Evolutionary conservation across 2,113 vertebrate species (phyloP), one percentile per base, ranked within the genome.

Genomic region (Onychorhynchus coronatus): DNA sequence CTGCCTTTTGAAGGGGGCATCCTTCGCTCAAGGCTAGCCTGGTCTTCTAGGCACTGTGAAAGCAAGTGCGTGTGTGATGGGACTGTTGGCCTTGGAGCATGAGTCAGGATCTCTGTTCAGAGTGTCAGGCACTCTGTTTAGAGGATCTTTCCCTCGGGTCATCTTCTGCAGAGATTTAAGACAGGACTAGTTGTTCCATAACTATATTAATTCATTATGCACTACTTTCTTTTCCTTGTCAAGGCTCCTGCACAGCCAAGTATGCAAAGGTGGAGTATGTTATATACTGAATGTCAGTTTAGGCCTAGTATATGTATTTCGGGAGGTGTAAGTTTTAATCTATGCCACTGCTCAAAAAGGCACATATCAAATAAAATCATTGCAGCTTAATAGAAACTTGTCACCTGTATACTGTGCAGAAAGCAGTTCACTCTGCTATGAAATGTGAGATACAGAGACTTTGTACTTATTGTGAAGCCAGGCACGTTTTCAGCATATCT

Each of bases 341-440:
- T 70, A 4, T 9, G 22, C 33, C 59, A 42, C 6, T 42, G 62
- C 85, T 89, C 58, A 88, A 39, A 88, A 94, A 73, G 47, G 49
- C 35, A 70, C 16, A 25, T 23, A 49, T 89, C 71, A 88, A 85
- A 65, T 85, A 65, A 80, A 95, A 79, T 76, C 86, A 92, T 56
- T 93, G 66, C 75, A 56, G 23, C 62, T 61, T 95, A 88, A 85
- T 92, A 83, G 85, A 95, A 93, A 47, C 53, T 90, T 72, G 58
- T 44, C 62, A 85, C 55, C 39, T 76, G 10, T 80, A 24, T 53
- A 33, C 46, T 27, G n/a, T 68, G 55, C 53, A 79, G 81, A 94
- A 95, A 67, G 78, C 58, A 65, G 33, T 39, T 81, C 14, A 1
- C 5, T 76, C 49, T 71, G 49, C 33, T 85, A 2, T 88, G 52